Conservation (phyloP, 2,797 vertebrate genomes). For the Betta splendens region DNA sequence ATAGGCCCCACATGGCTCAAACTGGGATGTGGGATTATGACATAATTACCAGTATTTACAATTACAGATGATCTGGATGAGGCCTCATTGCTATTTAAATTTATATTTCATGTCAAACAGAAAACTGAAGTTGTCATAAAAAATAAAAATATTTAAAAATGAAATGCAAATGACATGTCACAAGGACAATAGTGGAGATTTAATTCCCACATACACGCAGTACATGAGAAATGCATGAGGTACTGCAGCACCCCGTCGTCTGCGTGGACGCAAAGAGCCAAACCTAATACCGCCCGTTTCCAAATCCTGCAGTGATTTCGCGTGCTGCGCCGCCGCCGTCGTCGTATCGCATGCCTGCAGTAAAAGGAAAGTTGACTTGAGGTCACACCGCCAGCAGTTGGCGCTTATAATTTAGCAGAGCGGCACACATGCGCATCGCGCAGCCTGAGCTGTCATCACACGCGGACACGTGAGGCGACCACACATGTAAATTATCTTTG, state of each 20-base stretch:
- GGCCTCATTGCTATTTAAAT: neutral
- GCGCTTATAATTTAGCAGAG: conserved; percentile 54
- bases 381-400: conserved; percentile 60
- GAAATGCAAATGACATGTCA: neutral
- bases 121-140: too few species aligned
- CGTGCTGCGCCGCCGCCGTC: conserved; percentile 1
- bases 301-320: conserved; percentile 8
- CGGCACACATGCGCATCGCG: conserved; percentile 61
- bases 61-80: neutral
- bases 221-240: too few species aligned
- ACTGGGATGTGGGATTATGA: too few species aligned
- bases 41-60: neutral
- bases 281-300: neutral
- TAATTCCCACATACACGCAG: too few species aligned
- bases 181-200: neutral
- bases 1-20: too few species aligned
- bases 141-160: too few species aligned
- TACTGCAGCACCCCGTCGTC: too few species aligned
- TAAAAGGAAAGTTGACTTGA: conserved; percentile 61
- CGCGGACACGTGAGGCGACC: conserved; percentile 66
- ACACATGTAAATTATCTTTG: conserved; percentile 56
- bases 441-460: conserved; percentile 50
- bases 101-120: neutral
- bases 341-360: conserved; percentile 43
- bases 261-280: too few species aligned